Percentiles rank a stretch among this genome's conserved stretches.
phyloP scores from a whole-genome alignment of 2,113 vertebrate genomes.

The Uria lomvia region DNA sequence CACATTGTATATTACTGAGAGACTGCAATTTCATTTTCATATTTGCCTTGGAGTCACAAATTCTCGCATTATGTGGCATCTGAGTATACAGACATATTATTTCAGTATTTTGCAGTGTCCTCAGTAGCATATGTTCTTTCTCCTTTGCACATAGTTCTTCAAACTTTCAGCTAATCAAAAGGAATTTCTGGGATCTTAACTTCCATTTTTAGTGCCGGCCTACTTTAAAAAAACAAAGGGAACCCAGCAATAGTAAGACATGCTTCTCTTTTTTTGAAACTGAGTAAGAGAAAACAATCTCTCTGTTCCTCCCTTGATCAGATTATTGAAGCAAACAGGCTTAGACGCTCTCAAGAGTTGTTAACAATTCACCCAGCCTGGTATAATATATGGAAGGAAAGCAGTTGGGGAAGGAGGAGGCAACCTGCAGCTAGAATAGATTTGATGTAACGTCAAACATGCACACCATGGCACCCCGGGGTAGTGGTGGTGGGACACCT shows the following conservation, averaged over 20 bases:
- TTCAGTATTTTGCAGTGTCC: neutral
- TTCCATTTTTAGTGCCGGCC: constrained; percentile 8
- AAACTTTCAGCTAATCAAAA: neutral
- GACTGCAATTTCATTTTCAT: neutral
- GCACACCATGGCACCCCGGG: fast-evolving
- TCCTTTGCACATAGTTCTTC: neutral
- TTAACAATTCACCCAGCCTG: neutral
- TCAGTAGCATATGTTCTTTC: neutral
- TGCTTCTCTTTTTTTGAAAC: neutral
- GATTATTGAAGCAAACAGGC: neutral
- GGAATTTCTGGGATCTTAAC: neutral
- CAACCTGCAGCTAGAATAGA: neutral
- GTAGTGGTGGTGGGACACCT: neutral
- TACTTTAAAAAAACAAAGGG: neutral
- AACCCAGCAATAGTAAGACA: neutral
- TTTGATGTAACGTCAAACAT: neutral
- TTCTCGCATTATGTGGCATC: neutral
- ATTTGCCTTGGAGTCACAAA: fast-evolving
- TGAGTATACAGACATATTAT: neutral
- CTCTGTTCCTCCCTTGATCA: neutral
- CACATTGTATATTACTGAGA: neutral
- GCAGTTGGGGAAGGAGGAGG: neutral
- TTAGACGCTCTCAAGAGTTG: neutral
- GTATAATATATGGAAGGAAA: neutral
- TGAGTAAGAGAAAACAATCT: neutral